Conservation (phyloP, 1,140 invertebrate genomes). For the Drosophila nigrodunni region DNA sequence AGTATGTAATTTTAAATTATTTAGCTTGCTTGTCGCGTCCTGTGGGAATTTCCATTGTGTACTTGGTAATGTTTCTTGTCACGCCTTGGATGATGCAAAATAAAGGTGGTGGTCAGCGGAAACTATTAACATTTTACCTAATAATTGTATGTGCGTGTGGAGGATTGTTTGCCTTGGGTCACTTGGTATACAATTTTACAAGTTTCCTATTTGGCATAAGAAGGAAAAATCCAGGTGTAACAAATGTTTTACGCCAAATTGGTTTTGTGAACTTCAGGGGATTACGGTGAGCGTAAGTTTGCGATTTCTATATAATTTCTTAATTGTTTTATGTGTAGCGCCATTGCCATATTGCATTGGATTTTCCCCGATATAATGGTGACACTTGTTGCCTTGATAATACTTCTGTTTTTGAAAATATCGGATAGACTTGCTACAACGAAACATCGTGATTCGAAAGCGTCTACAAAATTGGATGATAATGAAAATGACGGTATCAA, state of each 20-base stretch:
- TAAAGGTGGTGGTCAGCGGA: conserved; percentile 2
- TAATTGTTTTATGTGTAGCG: conserved; percentile 20
- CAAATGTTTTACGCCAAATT: conserved; percentile 42
- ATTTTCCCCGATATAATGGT: conserved; percentile 88
- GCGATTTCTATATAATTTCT: neutral
- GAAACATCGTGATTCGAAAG: neutral
- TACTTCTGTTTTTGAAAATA: conserved; percentile 82
- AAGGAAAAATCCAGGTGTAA: neutral
- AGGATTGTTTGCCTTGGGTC: conserved; percentile 21
- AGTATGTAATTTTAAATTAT: neutral
- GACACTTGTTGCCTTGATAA: conserved; percentile 84
- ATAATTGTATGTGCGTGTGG: conserved; percentile 24
- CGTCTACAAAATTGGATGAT: conserved; percentile 13
- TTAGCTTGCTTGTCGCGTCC: conserved; percentile 52
- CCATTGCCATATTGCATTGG: conserved; percentile 76
- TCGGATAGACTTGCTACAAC: neutral
- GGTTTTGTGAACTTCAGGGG: conserved; percentile 51
- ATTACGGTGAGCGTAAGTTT: conserved; percentile 35
- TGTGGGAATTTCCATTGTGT: conserved; percentile 52
- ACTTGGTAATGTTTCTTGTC: conserved; percentile 53
- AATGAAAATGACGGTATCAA: conserved; percentile 65
- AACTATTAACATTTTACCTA: conserved; percentile 30
- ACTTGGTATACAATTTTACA: conserved; percentile 38
- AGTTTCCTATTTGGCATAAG: conserved; percentile 25
- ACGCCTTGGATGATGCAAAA: conserved; percentile 57